These are phyloP conservation scores for Cenopis cana DNA, from an alignment of 2,888 invertebrate genomes.

Conservation along the genomic window DNA sequence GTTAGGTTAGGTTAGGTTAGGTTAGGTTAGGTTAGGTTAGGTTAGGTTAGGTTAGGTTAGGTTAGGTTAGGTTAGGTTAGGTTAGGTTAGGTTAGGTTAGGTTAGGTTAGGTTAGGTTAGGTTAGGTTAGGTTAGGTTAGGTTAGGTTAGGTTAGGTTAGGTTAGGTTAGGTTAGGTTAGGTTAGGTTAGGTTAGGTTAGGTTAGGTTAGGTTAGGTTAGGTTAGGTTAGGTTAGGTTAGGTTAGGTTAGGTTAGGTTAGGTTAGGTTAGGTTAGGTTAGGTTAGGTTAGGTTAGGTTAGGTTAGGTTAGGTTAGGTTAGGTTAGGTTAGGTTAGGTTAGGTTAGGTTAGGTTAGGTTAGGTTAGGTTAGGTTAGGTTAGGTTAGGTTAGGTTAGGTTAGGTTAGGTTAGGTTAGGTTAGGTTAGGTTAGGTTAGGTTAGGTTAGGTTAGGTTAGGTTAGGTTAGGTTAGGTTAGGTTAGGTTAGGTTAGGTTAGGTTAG, in stretches of 20 bases:
- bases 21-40: constrained; percentile 15
- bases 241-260: constrained; percentile 15
- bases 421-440: constrained; percentile 15
- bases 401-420: constrained; percentile 15
- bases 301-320: constrained; percentile 15
- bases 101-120: constrained; percentile 15
- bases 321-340: constrained; percentile 15
- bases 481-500: constrained; percentile 15
- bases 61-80: constrained; percentile 15
- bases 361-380: constrained; percentile 15
- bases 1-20: constrained; percentile 15
- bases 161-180: constrained; percentile 15
- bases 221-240: constrained; percentile 15
- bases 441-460: constrained; percentile 15
- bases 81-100: constrained; percentile 15
- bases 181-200: constrained; percentile 15
- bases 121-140: constrained; percentile 15
- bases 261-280: constrained; percentile 15
- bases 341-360: constrained; percentile 15
- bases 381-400: constrained; percentile 15
- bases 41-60: constrained; percentile 15
- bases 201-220: constrained; percentile 15
- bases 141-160: constrained; percentile 15
- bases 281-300: constrained; percentile 15
- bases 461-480: constrained; percentile 15